These are phyloP conservation scores for Hozukius guyotensis DNA, from an alignment of 2,797 vertebrate genomes.

Conservation along the genomic window DNA sequence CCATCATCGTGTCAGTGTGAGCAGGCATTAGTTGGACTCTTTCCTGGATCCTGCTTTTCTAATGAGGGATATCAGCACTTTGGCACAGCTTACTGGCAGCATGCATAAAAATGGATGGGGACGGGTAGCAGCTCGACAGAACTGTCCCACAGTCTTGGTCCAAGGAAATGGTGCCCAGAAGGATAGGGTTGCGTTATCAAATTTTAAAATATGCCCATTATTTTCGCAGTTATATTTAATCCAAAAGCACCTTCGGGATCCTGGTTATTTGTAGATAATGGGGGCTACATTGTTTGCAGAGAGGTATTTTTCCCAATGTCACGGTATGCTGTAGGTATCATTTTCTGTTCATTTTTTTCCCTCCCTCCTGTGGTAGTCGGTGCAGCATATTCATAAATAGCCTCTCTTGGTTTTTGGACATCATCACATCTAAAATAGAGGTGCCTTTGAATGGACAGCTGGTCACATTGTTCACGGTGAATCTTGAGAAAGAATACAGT, in stretches of 20 bases:
- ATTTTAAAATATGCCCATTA: slow-evolving; percentile 79
- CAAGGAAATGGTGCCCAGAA: slow-evolving; percentile 72
- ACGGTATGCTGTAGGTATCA: slow-evolving; percentile 50
- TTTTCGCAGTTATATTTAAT: slow-evolving; percentile 77
- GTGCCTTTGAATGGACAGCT: slow-evolving; percentile 54
- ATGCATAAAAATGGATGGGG: slow-evolving; percentile 72
- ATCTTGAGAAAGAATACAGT: slow-evolving; percentile 43
- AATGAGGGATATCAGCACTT: slow-evolving; percentile 83
- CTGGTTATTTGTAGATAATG: slow-evolving; percentile 66
- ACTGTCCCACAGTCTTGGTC: slow-evolving; percentile 72
- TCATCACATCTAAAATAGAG: slow-evolving; percentile 44
- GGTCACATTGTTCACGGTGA: slow-evolving; percentile 32
- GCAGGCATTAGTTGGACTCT: slow-evolving; percentile 74
- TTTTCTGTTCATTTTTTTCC: slow-evolving; percentile 40
- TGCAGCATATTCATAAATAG: slow-evolving; percentile 45
- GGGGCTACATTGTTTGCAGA: slow-evolving; percentile 52
- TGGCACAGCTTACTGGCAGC: slow-evolving; percentile 81
- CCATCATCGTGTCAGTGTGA: slow-evolving; percentile 66
- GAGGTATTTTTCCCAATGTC: slow-evolving; percentile 49
- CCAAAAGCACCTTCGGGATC: slow-evolving; percentile 64
- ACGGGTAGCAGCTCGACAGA: slow-evolving; percentile 67
- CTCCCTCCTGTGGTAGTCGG: background rate
- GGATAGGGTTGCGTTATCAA: slow-evolving; percentile 76
- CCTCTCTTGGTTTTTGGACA: slow-evolving; percentile 46
- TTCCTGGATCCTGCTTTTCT: slow-evolving; percentile 80